Conservation (phyloP, 2,113 vertebrate species). For the Emydura subglobosa region DNA sequence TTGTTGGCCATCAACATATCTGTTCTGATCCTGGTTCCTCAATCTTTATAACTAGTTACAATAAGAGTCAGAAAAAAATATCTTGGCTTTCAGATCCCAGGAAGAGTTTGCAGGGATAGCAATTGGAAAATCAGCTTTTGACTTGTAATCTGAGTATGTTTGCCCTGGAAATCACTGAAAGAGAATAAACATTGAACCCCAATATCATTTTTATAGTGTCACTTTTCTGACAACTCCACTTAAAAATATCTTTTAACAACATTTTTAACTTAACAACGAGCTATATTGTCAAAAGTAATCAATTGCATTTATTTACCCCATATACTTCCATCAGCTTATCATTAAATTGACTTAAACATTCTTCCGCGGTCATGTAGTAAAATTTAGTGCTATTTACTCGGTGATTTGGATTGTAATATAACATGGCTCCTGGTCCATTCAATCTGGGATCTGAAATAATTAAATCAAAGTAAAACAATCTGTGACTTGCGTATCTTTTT, state of each 20-base stretch:
- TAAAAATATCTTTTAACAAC: neutral
- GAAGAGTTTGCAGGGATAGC: neutral
- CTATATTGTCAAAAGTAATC: neutral
- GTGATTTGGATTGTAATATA: neutral
- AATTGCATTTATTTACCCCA: slow-evolving; percentile 50
- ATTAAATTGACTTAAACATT: slow-evolving; percentile 71
- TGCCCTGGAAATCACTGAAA: neutral
- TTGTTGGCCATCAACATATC: neutral
- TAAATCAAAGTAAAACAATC: neutral
- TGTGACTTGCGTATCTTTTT: neutral
- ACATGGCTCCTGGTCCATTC: neutral
- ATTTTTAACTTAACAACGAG: neutral
- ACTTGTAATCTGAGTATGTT: slow-evolving; percentile 1
- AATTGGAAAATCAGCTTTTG: neutral
- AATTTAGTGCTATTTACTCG: neutral
- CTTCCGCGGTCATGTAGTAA: slow-evolving; percentile 66
- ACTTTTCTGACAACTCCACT: neutral
- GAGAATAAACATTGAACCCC: neutral
- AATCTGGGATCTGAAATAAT: slow-evolving; percentile 27
- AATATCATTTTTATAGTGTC: neutral
- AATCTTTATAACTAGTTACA: neutral
- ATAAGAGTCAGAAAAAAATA: neutral
- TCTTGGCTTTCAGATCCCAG: neutral
- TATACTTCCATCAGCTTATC: slow-evolving; percentile 67
- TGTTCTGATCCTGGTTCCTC: neutral